Base-by-base conservation (phyloP, 2,888 invertebrate species). In the Rutpela maculata region DNA sequence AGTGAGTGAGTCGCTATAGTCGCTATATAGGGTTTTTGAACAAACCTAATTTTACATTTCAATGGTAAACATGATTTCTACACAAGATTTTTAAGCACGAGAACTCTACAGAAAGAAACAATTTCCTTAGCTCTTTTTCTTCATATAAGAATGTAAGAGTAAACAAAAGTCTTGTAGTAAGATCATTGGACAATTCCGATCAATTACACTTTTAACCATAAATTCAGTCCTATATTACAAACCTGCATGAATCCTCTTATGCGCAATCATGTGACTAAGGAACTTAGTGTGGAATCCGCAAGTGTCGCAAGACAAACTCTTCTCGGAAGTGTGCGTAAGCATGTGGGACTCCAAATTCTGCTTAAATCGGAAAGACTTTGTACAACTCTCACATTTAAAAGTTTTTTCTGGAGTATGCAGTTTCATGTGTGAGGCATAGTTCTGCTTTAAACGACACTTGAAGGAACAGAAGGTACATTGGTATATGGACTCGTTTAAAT, bases 211-310 rank as follows among this genome's bases (percentile, higher is more conserved):
- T 15, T 7, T 55, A 6, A 55, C 55, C 15, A 17, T 5, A 9
- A 55, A 17, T 55, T n/a, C n/a, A 55, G 4, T 15, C 15, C n/a
- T 55, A 1, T 22, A 22, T 22, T 19, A 78, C 71, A 84, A 85
- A 89, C 92, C 92, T 82, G 93, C 91, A 87, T 94, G 94, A 75
- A 93, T 92, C 73, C 93, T 89, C 83, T 92, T 92, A 86, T 94
- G 94, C 15, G 93, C 91, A 63, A 93, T 92, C 85, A 94, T 91
- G 86, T 94, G 93, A 81, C 93, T 93, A 80, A 93, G 91, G 85
- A 92, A 93, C 86, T 93, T 93, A 55, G 94, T 93, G 77, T 92
- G 91, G 86, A 94, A 94, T 10, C 93, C 93, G 88, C 94, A 94
- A n/a, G 91, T 90, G 79, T 93, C 93, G 86, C 94, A 94, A 0